Conservation (phyloP, 2,113 vertebrate species). For the Chloropsis cyanopogon region DNA sequence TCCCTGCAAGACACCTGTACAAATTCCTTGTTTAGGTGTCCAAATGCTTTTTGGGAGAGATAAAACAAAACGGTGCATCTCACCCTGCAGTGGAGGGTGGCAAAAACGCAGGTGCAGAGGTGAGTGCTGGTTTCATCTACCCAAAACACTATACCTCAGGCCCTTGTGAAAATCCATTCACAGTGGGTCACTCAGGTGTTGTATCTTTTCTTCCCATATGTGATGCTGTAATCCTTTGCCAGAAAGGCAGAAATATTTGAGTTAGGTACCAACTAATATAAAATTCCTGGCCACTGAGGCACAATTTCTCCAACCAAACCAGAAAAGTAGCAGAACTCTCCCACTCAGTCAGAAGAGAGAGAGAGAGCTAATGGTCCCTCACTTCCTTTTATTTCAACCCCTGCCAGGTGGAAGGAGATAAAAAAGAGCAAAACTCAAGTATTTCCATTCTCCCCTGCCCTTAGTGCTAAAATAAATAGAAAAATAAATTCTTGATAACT, state of each 20-base stretch:
- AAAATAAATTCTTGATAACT: conserved; percentile 57
- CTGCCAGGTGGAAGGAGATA: not conserved
- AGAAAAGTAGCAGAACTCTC: not conserved
- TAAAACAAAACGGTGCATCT: not conserved
- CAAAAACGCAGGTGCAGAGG: not conserved
- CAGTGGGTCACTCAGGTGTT: not conserved
- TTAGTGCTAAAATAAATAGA: conserved; percentile 44
- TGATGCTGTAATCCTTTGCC: not conserved
- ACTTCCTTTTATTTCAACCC: not conserved
- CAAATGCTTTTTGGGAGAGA: not conserved
- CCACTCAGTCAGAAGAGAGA: not conserved
- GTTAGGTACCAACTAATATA: not conserved
- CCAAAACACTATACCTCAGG: rapidly evolving
- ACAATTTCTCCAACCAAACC: not conserved
- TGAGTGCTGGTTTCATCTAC: not conserved
- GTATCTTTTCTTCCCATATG: not conserved
- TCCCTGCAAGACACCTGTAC: not conserved
- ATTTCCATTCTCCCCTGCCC: not conserved
- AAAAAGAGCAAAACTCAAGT: conserved; percentile 16
- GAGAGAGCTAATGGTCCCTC: not conserved
- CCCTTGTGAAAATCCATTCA: not conserved
- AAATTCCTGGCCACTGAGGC: not conserved
- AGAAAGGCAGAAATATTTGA: not conserved
- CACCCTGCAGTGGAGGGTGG: not conserved
- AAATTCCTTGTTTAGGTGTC: not conserved